Evolutionary conservation across 2,888 invertebrate genomes (phyloP), one percentile per base, ranked within the genome.

Genomic region (Chloromyia formosa): DNA sequence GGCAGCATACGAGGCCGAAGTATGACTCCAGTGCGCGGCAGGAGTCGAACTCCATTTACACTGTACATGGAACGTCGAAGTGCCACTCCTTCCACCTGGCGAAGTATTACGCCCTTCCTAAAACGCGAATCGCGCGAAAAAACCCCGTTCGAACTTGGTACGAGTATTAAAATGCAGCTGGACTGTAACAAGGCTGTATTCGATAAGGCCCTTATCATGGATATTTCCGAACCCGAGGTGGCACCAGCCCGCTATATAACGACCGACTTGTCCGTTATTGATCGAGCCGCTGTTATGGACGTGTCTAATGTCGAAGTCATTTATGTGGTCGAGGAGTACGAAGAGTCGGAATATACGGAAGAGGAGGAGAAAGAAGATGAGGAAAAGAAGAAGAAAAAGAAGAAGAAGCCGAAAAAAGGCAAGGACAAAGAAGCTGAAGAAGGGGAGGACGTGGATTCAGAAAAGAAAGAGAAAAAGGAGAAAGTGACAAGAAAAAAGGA

Each of bases 251-350:
- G 85, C 83, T 85, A 84, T 79, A 85, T 85, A 84, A 84, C 85
- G 61, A 83, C 85, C 18, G 85, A 85, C 79, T 77, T 85, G 75
- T 85, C 85, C 73, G 85, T 86, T 73, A 85, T 86, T 76, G 85
- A 86, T 82, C 84, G 85, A 77, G 85, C 85, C 77, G 83, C 84
- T 77, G 85, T 86, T 78, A 86, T 86, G 86, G 85, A 86, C 79
- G 83, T 86, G 69, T 86, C 85, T 53, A 85, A 85, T 80, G 84
- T 85, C 80, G 85, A 85, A 82, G 84, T 85, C 80, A 85, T 85
- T 71, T 85, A 85, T 78, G 83, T 85, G 40, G 85, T 85, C 22
- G 85, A 86, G 76, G 85, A 85, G 75, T 84, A 85, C 76, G 84
- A 84, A 74, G 81, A 82, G 71, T 81, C 83, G 61, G 82, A 82